phyloP scores from a whole-genome alignment of 2,797 vertebrate genomes.

The Craterocephalus amniculus region DNA sequence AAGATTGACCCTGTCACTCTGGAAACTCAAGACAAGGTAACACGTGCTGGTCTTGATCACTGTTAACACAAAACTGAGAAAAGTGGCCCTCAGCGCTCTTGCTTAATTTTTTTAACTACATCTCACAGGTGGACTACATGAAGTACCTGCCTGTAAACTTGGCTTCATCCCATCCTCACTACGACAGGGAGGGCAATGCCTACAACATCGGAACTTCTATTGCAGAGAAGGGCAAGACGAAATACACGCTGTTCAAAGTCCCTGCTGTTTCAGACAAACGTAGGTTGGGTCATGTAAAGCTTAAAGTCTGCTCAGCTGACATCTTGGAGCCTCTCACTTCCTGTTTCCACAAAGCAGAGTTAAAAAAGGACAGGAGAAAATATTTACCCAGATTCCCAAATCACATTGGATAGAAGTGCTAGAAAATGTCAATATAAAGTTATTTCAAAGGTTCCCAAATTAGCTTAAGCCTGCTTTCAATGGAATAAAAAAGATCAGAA shows the following conservation, averaged over 20 bases:
- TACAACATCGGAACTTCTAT: slow-evolving; percentile 95
- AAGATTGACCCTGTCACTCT: slow-evolving; percentile 91
- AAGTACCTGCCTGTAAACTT: slow-evolving; percentile 89
- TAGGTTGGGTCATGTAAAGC: slow-evolving; percentile 23
- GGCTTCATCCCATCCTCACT: slow-evolving; percentile 92
- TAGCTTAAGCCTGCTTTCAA: too few species aligned
- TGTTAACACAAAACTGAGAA: neutral
- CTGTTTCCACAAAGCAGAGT: neutral
- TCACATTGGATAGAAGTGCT: too few species aligned
- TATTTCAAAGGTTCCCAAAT: too few species aligned
- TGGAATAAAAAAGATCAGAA: too few species aligned
- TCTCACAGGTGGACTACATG: slow-evolving; percentile 89
- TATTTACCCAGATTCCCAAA: too few species aligned
- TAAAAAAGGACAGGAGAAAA: too few species aligned
- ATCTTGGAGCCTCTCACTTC: neutral
- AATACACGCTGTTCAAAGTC: slow-evolving; percentile 92
- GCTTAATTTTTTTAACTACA: neutral
- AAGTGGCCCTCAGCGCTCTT: neutral
- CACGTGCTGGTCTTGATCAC: rapidly evolving
- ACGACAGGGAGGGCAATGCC: slow-evolving; percentile 89
- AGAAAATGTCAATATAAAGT: too few species aligned
- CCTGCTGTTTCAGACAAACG: slow-evolving; percentile 77
- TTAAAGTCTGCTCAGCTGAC: neutral
- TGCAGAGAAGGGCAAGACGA: slow-evolving; percentile 93
- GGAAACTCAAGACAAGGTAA: slow-evolving; percentile 94